Conservation (phyloP, 2,113 vertebrate species). For the Callithrix jacchus region DNA sequence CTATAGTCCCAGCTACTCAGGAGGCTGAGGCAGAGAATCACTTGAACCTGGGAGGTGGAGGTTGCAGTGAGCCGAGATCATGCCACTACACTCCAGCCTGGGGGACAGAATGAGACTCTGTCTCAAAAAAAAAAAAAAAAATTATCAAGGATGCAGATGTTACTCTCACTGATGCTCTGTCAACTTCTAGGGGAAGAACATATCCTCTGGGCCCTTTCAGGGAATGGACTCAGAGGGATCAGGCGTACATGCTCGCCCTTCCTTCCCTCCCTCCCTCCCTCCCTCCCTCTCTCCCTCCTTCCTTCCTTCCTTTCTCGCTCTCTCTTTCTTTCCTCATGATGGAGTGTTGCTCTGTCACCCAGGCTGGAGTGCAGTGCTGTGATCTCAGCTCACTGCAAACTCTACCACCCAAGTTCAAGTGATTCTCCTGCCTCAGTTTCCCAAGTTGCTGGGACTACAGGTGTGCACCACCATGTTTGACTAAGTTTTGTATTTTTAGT, state of each 20-base stretch:
- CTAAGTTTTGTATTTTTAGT: background rate
- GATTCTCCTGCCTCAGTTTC: background rate
- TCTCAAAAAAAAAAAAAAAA: too few relatives aligned
- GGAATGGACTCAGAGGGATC: background rate
- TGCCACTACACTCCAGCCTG: too few relatives aligned
- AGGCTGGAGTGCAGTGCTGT: background rate
- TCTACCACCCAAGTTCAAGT: background rate
- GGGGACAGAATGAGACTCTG: too few relatives aligned
- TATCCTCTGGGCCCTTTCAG: background rate
- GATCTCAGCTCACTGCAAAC: background rate
- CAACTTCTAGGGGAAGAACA: background rate
- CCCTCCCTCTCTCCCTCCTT: too few relatives aligned
- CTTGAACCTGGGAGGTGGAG: too few relatives aligned
- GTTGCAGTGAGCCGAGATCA: too few relatives aligned
- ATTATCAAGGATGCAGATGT: background rate
- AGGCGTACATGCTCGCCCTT: too few relatives aligned
- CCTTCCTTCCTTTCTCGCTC: too few relatives aligned
- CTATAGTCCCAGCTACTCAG: too few relatives aligned
- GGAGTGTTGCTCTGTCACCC: background rate
- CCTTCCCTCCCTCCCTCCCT: too few relatives aligned
- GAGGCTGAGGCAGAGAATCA: too few relatives aligned
- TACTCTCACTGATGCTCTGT: background rate
- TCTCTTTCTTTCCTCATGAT: background rate
- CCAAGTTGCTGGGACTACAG: background rate
- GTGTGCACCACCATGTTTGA: rapidly evolving